phyloP scores from a whole-genome alignment of 2,888 invertebrate species.

The Carpatolechia fugitivella region DNA sequence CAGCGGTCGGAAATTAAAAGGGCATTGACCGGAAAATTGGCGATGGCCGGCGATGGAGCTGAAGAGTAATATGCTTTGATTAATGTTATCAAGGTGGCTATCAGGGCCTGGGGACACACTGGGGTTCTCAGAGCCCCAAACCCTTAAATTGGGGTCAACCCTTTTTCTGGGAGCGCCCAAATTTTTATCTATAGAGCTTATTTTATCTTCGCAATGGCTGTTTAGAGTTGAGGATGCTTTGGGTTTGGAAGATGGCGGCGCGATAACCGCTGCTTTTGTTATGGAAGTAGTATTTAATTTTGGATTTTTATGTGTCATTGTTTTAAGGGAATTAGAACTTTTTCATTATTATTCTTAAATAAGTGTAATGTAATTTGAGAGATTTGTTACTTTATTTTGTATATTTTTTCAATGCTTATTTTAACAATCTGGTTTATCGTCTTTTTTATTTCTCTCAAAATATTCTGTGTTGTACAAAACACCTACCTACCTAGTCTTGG shows the following conservation, averaged over 20 bases:
- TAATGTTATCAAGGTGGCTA: conserved; percentile 72
- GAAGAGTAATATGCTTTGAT: conserved; percentile 52
- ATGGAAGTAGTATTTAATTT: not conserved
- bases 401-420: no score
- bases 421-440: no score
- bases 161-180: conserved; percentile 25
- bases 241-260: not conserved
- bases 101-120: conserved; percentile 36
- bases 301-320: not conserved
- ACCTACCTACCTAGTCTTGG: no score
- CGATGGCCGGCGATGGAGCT: conserved; percentile 37
- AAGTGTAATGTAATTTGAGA: no score
- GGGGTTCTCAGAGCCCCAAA: not conserved
- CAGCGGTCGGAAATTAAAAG: conserved; percentile 66
- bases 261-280: not conserved
- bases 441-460: no score
- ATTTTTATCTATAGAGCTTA: conserved; percentile 21
- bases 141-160: conserved; percentile 58
- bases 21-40: conserved; percentile 73
- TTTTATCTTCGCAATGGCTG: conserved; percentile 18
- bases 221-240: conserved; percentile 10
- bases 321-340: no score
- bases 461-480: no score
- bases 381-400: no score
- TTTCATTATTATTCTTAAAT: no score